Evolutionary conservation across 2,888 invertebrate species (phyloP).

Genomic region (Drosophila flavopinicola): DNA sequence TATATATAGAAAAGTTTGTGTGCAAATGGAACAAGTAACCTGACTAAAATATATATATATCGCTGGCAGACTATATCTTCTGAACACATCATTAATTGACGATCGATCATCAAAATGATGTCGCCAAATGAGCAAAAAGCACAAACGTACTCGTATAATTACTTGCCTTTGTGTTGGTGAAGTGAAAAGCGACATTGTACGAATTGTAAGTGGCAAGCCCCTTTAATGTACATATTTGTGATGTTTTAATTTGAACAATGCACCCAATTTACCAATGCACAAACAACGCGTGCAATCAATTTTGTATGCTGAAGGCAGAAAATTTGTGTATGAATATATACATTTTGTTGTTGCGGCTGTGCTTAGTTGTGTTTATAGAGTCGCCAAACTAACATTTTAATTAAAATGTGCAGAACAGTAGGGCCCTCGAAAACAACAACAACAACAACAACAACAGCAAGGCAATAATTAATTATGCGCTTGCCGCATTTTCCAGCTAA

Average conservation of each 20-base stretch:
- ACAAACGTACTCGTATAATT: not conserved
- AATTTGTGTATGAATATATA: not conserved
- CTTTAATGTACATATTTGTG: constrained; percentile 17
- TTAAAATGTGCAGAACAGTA: constrained; percentile 44
- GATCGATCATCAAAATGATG: too few relatives aligned
- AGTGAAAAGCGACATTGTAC: not conserved
- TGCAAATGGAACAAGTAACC: too few relatives aligned
- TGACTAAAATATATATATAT: too few relatives aligned
- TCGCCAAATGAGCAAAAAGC: not conserved
- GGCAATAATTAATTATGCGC: constrained; percentile 47
- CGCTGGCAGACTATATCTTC: too few relatives aligned
- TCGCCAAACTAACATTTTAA: constrained; percentile 42
- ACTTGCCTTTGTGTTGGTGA: not conserved
- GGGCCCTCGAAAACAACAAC: constrained; percentile 1
- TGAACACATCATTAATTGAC: too few relatives aligned
- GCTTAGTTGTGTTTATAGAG: not conserved
- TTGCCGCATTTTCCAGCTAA: constrained; percentile 15
- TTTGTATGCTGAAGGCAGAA: too few relatives aligned
- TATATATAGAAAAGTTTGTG: too few relatives aligned
- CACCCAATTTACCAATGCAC: constrained; percentile 19
- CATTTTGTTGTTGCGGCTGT: not conserved
- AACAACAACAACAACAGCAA: too few relatives aligned
- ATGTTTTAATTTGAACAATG: constrained; percentile 18
- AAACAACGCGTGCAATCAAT: constrained; percentile 9
- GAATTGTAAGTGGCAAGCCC: not conserved